These are phyloP conservation scores for Gasterosteus aculeatus DNA, from an alignment of 2,113 vertebrate genomes.

Conservation along the genomic window DNA sequence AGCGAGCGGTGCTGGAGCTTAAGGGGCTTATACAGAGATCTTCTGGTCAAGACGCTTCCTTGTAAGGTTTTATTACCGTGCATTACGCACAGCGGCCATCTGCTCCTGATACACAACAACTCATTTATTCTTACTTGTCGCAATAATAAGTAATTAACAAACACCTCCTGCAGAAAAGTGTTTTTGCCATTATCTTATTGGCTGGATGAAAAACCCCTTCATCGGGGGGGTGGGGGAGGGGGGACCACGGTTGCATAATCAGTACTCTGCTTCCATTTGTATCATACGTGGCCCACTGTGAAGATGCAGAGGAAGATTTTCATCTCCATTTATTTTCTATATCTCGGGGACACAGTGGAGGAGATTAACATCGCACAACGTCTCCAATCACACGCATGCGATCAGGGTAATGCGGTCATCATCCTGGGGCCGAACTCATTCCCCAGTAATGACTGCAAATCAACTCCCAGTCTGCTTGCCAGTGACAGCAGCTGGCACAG, in stretches of 20 bases:
- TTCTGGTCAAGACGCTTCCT: constrained; percentile 4
- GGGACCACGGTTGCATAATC: constrained; percentile 50
- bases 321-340: constrained; percentile 64
- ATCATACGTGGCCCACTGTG: constrained; percentile 45
- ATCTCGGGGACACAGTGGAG: constrained; percentile 67
- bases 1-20: constrained; percentile 3
- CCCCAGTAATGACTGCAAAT: constrained; percentile 81
- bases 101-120: constrained; percentile 11
- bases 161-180: constrained; percentile 18
- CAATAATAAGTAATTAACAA: constrained; percentile 28
- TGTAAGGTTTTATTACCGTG: constrained; percentile 12
- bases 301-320: constrained; percentile 60
- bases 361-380: constrained; percentile 71
- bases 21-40: neutral
- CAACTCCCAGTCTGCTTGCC: constrained; percentile 77
- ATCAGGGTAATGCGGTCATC: constrained; percentile 73
- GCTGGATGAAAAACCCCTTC: constrained; percentile 16
- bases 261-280: constrained; percentile 55
- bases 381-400: constrained; percentile 67
- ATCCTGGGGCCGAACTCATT: constrained; percentile 73
- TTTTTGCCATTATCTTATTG: constrained; percentile 28
- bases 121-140: constrained; percentile 3
- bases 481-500: constrained; percentile 70
- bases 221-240: neutral
- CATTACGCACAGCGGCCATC: neutral